Percentiles rank a stretch among this genome's conserved stretches.
Conservation (phyloP, 2,113 vertebrate genomes). For the Rhipidura dahli region DNA sequence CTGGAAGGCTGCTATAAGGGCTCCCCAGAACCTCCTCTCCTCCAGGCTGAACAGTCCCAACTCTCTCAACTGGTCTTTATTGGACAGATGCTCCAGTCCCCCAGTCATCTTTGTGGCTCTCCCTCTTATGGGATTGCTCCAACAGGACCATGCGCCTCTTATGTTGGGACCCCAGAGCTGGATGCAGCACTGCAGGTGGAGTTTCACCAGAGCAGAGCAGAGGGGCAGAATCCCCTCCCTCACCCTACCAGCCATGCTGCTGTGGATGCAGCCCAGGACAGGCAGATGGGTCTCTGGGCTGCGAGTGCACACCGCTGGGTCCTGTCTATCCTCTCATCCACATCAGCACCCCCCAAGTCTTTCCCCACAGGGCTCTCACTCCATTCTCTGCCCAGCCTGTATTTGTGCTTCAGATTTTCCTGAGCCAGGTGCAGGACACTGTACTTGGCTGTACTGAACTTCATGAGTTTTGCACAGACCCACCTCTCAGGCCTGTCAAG, state of each 20-base stretch:
- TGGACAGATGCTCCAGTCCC: not conserved
- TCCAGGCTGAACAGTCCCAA: not conserved
- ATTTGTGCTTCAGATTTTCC: not conserved
- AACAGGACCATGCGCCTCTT: not conserved
- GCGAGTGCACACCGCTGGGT: accelerated
- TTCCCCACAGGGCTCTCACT: not conserved
- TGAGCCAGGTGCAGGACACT: not conserved
- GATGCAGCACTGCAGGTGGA: not conserved
- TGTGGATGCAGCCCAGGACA: not conserved
- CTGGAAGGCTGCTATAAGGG: not conserved
- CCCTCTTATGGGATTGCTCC: accelerated
- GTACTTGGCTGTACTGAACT: not conserved
- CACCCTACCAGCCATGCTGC: accelerated
- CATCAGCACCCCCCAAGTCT: not conserved
- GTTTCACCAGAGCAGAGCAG: not conserved
- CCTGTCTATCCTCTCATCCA: not conserved
- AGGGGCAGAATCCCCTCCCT: not conserved
- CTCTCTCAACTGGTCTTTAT: not conserved
- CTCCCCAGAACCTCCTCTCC: not conserved
- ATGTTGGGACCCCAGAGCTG: accelerated
- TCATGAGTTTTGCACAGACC: too few relatives aligned
- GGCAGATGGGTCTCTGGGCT: not conserved
- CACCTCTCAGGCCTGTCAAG: not conserved
- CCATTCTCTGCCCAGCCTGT: not conserved
- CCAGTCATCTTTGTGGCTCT: not conserved